These are phyloP conservation scores for Cheracebus regulus DNA, from an alignment of 2,797 vertebrate genomes.

Conservation along the genomic window DNA sequence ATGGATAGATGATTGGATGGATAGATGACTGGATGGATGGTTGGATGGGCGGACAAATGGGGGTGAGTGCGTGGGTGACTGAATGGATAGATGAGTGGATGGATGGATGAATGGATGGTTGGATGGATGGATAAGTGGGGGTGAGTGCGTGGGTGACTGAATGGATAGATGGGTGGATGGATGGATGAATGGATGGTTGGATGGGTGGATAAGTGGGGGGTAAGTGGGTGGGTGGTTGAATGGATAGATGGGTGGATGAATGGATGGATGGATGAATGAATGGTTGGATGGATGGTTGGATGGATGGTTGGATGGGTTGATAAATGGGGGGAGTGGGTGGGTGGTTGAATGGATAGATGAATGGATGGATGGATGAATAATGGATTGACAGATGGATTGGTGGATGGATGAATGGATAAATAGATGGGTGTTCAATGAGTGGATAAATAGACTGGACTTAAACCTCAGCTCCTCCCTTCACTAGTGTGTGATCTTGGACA, in stretches of 20 bases:
- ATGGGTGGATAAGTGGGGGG: accelerated
- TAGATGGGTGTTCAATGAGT: background rate
- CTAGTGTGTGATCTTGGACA: background rate
- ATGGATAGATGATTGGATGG: accelerated
- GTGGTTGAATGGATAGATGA: background rate
- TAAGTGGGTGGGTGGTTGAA: background rate
- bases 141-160: background rate
- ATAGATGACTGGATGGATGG: accelerated
- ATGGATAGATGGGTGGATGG: background rate
- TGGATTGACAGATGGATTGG: background rate
- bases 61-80: background rate
- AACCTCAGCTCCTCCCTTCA: background rate
- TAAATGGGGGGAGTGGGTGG: accelerated
- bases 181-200: background rate
- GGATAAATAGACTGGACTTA: background rate
- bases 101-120: background rate
- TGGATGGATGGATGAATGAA: accelerated
- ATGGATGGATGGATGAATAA: background rate
- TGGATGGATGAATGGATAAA: background rate
- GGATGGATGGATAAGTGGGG: background rate
- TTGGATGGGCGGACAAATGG: background rate
- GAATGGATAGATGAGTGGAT: background rate
- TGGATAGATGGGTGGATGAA: accelerated
- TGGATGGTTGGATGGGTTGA: accelerated
- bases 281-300: accelerated